These are phyloP conservation scores for Drosophila sordidapex DNA, from an alignment of 2,888 invertebrate species.

Conservation along the genomic window DNA sequence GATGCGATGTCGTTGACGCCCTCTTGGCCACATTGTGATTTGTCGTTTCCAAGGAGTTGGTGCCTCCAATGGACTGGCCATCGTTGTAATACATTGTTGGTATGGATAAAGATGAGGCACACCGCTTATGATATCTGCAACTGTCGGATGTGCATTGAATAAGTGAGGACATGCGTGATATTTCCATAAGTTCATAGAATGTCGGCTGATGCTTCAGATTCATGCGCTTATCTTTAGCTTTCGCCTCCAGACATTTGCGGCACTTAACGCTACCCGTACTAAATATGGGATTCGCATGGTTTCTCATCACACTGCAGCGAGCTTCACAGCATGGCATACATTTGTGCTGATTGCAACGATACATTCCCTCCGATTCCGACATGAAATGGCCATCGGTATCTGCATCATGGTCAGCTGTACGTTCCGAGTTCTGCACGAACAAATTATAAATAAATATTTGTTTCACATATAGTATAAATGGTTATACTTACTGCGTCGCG, in stretches of 20 bases:
- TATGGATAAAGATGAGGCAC: constrained; percentile 43
- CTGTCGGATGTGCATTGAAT: constrained; percentile 79
- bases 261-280: constrained; percentile 67
- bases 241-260: constrained; percentile 67
- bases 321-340: constrained; percentile 70
- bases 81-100: constrained; percentile 75
- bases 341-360: constrained; percentile 76
- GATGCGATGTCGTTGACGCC: constrained; percentile 32
- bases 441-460: background rate
- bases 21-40: constrained; percentile 23
- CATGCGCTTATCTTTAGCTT: constrained; percentile 53
- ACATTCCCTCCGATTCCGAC: constrained; percentile 80
- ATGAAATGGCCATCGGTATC: constrained; percentile 81
- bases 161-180: constrained; percentile 80
- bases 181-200: constrained; percentile 83
- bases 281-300: constrained; percentile 47
- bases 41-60: constrained; percentile 68
- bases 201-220: constrained; percentile 77
- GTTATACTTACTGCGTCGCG: constrained; percentile 85
- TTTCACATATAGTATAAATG: background rate
- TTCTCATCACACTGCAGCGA: constrained; percentile 59
- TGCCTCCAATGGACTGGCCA: constrained; percentile 77
- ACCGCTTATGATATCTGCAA: constrained; percentile 68
- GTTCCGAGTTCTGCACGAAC: constrained; percentile 80
- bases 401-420: constrained; percentile 81